A percentile compares a stretch with the other conserved stretches of the same genome.
Conservation (phyloP, 2,113 vertebrate genomes). For the Dromiciops gliroides region DNA sequence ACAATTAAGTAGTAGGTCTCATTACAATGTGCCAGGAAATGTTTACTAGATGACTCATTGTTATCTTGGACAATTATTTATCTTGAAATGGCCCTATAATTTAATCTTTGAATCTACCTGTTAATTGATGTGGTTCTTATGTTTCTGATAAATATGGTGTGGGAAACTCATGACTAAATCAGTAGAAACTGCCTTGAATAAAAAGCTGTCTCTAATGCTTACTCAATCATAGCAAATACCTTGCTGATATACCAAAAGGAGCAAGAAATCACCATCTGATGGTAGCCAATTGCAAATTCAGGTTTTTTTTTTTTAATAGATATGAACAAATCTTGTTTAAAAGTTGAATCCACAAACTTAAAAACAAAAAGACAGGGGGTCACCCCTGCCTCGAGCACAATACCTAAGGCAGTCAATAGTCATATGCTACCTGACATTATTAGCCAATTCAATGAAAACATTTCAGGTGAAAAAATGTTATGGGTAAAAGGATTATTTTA, state of each 20-base stretch:
- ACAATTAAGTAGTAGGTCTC: background rate
- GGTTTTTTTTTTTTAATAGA: constrained; percentile 8
- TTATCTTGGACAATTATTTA: background rate
- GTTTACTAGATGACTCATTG: background rate
- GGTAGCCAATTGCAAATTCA: background rate
- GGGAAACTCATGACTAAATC: background rate
- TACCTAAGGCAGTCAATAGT: background rate
- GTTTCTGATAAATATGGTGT: background rate
- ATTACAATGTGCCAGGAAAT: background rate
- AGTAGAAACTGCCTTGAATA: background rate
- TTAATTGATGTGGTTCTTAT: background rate
- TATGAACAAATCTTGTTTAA: constrained; percentile 39
- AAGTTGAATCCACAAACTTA: constrained; percentile 11
- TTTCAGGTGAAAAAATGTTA: background rate
- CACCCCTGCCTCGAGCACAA: background rate
- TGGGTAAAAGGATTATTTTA: background rate
- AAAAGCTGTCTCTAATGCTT: background rate
- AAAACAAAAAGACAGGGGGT: background rate
- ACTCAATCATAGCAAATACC: constrained; percentile 8
- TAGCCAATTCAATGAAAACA: background rate
- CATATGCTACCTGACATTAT: background rate
- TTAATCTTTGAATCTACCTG: background rate
- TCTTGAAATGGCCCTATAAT: background rate
- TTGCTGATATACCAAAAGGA: background rate
- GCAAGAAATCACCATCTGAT: background rate